Percentiles rank a stretch among this genome's conserved stretches.
Evolutionary conservation across 2,113 vertebrate genomes (phyloP).

Genomic region (Scartelaos histophorus): DNA sequence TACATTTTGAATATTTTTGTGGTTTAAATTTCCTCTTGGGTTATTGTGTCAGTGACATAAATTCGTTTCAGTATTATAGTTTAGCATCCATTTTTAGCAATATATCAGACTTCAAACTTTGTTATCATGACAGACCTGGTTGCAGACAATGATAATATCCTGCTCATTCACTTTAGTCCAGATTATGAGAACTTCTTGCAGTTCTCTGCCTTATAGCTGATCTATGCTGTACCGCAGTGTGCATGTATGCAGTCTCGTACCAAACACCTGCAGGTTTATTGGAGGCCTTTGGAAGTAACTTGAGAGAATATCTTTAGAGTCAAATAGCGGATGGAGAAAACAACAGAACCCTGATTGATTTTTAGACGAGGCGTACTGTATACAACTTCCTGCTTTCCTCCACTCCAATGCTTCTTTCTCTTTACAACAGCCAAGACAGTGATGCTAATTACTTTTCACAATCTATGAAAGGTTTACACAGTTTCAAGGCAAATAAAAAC

Average conservation of each 20-base stretch:
- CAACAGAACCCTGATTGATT: constrained; percentile 44
- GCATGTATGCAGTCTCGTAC: background rate
- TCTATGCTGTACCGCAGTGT: background rate
- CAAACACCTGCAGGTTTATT: constrained; percentile 16
- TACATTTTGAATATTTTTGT: too few relatives aligned
- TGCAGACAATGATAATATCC: background rate
- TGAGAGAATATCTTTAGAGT: constrained; percentile 11
- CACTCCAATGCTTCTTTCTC: constrained; percentile 12
- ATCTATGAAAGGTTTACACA: constrained; percentile 41
- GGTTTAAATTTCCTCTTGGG: too few relatives aligned
- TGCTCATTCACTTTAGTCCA: background rate
- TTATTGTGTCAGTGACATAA: too few relatives aligned
- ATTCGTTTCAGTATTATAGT: too few relatives aligned
- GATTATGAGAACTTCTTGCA: background rate
- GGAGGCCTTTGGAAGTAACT: constrained; percentile 27
- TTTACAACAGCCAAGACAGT: constrained; percentile 22
- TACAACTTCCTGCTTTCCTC: constrained; percentile 37
- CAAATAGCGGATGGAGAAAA: constrained; percentile 16
- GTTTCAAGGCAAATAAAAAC: constrained; percentile 31
- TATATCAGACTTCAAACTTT: too few relatives aligned
- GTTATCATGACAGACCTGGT: too few relatives aligned
- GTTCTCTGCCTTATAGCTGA: background rate
- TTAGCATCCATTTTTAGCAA: too few relatives aligned
- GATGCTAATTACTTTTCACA: constrained; percentile 40
- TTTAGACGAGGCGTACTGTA: constrained; percentile 7